phyloP scores from a whole-genome alignment of 2,888 invertebrate species.

The Elegia similella region DNA sequence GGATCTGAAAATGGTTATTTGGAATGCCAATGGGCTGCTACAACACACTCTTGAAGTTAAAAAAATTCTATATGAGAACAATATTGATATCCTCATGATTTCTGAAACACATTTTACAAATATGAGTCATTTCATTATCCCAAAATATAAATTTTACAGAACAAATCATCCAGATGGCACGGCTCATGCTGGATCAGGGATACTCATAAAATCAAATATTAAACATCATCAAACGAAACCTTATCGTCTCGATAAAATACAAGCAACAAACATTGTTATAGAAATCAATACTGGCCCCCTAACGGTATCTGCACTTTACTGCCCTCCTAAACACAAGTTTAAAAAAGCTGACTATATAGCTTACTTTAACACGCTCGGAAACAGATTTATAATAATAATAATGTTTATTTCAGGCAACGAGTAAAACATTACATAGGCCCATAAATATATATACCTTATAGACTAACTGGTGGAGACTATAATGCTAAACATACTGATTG shows the following conservation, averaged over 20 bases:
- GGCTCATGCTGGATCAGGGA: conserved; percentile 29
- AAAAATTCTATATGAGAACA: conserved; percentile 18
- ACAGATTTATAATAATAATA: no score
- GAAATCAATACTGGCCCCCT: conserved; percentile 15
- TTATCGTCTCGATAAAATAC: no score
- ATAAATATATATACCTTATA: no score
- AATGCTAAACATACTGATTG: no score
- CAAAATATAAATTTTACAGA: conserved; percentile 25
- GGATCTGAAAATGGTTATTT: conserved; percentile 25
- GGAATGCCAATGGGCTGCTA: conserved; percentile 33
- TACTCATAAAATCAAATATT: conserved; percentile 24
- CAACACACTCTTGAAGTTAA: conserved; percentile 24
- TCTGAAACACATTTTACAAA: conserved; percentile 29
- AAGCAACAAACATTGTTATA: conserved; percentile 23
- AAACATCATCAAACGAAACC: conserved; percentile 21
- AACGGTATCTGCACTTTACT: conserved; percentile 21
- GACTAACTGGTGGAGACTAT: no score
- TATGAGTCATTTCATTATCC: conserved; percentile 22
- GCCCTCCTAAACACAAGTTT: no score
- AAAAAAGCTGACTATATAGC: no score
- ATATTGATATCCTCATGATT: conserved; percentile 28
- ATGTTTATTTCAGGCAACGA: no score
- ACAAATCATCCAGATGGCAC: conserved; percentile 34
- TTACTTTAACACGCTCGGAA: no score
- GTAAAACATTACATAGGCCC: no score